Percentiles rank a stretch among this genome's conserved stretches.
Evolutionary conservation across 2,797 vertebrate genomes (phyloP).

Genomic region (Gambelia wislizenii): DNA sequence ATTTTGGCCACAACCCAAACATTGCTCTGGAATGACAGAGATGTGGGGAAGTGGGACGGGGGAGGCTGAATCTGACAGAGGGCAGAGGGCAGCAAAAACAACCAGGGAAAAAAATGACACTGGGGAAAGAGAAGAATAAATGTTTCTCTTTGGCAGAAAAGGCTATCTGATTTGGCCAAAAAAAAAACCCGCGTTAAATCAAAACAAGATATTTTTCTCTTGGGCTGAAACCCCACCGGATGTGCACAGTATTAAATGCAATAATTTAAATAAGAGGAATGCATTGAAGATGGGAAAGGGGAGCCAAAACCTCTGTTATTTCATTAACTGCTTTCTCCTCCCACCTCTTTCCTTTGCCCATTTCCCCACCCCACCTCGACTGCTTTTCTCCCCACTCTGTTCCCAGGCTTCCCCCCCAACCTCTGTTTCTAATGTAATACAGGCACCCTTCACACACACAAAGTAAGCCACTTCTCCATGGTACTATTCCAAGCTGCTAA

Average conservation of each 20-base stretch:
- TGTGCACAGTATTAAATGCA: not conserved
- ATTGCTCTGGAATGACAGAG: rapidly evolving
- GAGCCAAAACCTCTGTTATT: constrained; percentile 35
- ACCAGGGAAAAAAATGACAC: not conserved
- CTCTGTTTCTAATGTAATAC: not conserved
- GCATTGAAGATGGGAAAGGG: rapidly evolving
- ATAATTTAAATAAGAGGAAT: constrained; percentile 49
- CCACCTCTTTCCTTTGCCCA: not conserved
- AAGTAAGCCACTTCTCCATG: not conserved
- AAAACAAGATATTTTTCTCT: constrained; percentile 55
- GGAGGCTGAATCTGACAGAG: constrained; percentile 3
- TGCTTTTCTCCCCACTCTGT: not conserved
- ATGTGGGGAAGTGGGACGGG: not conserved
- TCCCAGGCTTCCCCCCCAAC: not conserved
- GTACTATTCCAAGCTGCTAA: no score
- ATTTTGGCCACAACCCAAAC: not conserved
- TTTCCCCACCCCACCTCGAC: not conserved
- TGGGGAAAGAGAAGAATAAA: not conserved
- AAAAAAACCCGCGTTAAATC: constrained; percentile 41
- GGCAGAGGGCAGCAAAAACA: constrained; percentile 60
- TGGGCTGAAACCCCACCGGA: constrained; percentile 31
- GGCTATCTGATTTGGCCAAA: constrained; percentile 44
- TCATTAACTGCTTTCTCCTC: not conserved
- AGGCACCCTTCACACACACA: not conserved
- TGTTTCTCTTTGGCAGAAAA: constrained; percentile 46